Evolutionary conservation across 2,797 vertebrate genomes (phyloP).

Genomic region (Meda fulgida): DNA sequence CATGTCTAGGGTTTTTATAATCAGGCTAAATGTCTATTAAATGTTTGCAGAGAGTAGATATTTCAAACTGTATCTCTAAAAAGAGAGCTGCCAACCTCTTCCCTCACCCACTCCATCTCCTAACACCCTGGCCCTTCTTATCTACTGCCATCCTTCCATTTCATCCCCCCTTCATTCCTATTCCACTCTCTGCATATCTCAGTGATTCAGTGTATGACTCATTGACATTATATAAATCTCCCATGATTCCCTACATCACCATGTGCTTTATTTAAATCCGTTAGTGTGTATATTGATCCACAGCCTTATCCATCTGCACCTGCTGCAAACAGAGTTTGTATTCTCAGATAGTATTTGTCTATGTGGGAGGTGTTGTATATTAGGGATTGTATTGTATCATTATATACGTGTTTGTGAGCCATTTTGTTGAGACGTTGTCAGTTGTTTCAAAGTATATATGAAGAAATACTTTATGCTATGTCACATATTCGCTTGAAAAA

Average conservation of each 20-base stretch:
- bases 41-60: background rate
- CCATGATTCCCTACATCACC: slow-evolving; percentile 49
- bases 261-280: slow-evolving; percentile 52
- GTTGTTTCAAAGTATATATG: background rate
- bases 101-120: slow-evolving; percentile 13
- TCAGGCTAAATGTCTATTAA: background rate
- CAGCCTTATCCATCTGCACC: slow-evolving; percentile 32
- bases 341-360: slow-evolving; percentile 30
- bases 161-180: slow-evolving; percentile 18
- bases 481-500: background rate
- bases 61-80: background rate
- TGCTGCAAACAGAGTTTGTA: slow-evolving; percentile 48
- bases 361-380: slow-evolving; percentile 55
- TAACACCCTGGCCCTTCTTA: slow-evolving; percentile 17
- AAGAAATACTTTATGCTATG: background rate
- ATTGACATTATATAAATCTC: slow-evolving; percentile 61
- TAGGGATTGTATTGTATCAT: slow-evolving; percentile 20
- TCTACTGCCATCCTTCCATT: slow-evolving; percentile 23
- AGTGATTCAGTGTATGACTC: slow-evolving; percentile 64
- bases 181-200: slow-evolving; percentile 32
- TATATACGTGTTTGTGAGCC: background rate
- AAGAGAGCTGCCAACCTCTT: slow-evolving; percentile 11
- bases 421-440: background rate
- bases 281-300: slow-evolving; percentile 56
- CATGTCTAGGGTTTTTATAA: background rate